Percentiles rank a stretch among this genome's conserved stretches.
These are phyloP conservation scores for Drosophila flavopinicola DNA, from an alignment of 2,888 invertebrate species.

Conservation along the genomic window DNA sequence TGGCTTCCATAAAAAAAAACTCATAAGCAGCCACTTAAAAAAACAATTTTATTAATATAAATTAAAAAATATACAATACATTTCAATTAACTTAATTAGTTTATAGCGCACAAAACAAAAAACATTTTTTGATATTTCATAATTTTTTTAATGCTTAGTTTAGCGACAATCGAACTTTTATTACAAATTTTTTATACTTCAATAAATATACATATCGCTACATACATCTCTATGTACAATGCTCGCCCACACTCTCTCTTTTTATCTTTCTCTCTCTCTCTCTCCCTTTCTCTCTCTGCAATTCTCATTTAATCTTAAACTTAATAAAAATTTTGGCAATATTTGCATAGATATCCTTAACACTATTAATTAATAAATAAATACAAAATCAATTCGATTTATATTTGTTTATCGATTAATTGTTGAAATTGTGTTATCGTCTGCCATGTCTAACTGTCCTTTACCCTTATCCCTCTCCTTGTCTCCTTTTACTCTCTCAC, in stretches of 20 bases:
- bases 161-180: conserved; percentile 51
- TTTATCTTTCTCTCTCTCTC: background rate
- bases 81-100: conserved; percentile 59
- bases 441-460: conserved; percentile 3
- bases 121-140: conserved; percentile 66
- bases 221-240: conserved; percentile 46
- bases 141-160: conserved; percentile 47
- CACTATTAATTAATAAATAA: background rate
- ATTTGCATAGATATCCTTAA: background rate
- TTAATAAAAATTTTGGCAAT: background rate
- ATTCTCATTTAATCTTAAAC: conserved; percentile 9
- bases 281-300: conserved; percentile 8
- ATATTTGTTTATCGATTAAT: conserved; percentile 1
- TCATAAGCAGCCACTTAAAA: conserved; percentile 63
- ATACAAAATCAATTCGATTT: too few relatives aligned
- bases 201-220: conserved; percentile 66
- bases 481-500: background rate
- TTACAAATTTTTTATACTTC: conserved; percentile 68
- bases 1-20: conserved; percentile 57
- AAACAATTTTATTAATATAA: conserved; percentile 24
- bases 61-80: conserved; percentile 26
- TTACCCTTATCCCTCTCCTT: conserved; percentile 3
- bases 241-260: conserved; percentile 16
- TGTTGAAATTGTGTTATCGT: conserved; percentile 16
- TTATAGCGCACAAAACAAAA: conserved; percentile 39